Evolutionary conservation across 2,888 invertebrate species (phyloP), one percentile per base, ranked within the genome.

Genomic region (Chrysolina haemoptera): DNA sequence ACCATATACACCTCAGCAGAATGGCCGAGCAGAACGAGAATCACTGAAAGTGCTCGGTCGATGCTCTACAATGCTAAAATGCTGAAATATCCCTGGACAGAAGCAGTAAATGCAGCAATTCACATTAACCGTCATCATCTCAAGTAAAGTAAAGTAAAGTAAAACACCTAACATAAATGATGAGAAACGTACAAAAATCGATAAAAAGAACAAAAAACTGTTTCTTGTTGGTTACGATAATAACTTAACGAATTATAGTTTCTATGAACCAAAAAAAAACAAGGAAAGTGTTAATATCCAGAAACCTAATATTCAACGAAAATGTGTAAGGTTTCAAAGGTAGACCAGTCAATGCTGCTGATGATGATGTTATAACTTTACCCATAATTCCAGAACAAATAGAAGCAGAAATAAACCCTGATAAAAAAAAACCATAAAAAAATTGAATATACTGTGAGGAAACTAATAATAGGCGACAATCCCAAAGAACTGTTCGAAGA

Each of bases 71-170:
- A 79, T 14, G 79, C 79, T 46, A 75, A 82, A 43, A 35, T 86
- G 22, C 82, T 82, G 1, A 67, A 78, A 35, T 40, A 71, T 11
- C 76, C 85, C 48, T 88, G 86, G 86, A 84, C 84, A 16, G 85
- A 88, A 76, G 87, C 85, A 16, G 83, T 84, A 4, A 80, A 79
- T 35, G 84, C 84, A 12, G 84, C 85, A 12, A 82, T 9, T 75
- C 81, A 68, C 75, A 43, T 73, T 8, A 76, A 73, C 48, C 11
- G 73, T n/a, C 41, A 2, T 65, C 65, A 14, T 64, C 59, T 18
- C 68, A 68, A 48, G 18, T 59, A 68, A 74, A 41, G 2, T 53
- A 16, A 71, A 71, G 74, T 55, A n/a, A 48, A 50, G 46, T 22
- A 35, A 35, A 16, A 68, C 71, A 66, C 46, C 69, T 8, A 50